Conservation (phyloP, 1,140 invertebrate genomes). For the Eumaeus atala region DNA sequence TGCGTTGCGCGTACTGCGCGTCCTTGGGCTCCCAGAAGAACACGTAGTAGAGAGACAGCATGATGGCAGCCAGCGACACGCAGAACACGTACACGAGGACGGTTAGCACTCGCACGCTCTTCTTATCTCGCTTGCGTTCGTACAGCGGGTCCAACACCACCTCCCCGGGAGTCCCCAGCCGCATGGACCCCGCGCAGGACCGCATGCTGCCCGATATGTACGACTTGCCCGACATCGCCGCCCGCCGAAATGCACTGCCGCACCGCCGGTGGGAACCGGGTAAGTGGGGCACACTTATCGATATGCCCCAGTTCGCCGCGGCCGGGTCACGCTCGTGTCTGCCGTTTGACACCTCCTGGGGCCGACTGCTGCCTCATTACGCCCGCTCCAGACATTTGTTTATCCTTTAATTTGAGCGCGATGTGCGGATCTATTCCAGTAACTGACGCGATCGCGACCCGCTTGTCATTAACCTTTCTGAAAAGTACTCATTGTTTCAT, state of each 20-base stretch:
- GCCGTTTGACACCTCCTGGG: conserved; percentile 51
- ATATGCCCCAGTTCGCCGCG: conserved; percentile 60
- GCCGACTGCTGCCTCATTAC: too few species aligned
- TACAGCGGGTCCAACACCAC: conserved; percentile 88
- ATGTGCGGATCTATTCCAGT: conserved; percentile 65
- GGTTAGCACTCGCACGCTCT: conserved; percentile 92
- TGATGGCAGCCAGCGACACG: conserved; percentile 95
- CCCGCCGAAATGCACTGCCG: conserved; percentile 43
- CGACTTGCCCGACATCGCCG: conserved; percentile 66
- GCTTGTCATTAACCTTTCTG: conserved; percentile 47
- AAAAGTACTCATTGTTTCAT: too few species aligned
- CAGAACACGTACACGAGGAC: conserved; percentile 96
- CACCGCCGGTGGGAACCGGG: conserved; percentile 40
- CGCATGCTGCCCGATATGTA: conserved; percentile 62
- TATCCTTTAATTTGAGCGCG: conserved; percentile 70
- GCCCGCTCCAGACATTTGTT: conserved; percentile 65
- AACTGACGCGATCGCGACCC: conserved; percentile 56
- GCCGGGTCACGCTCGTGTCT: conserved; percentile 48
- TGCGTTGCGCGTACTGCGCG: conserved; percentile 63
- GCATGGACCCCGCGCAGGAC: conserved; percentile 63
- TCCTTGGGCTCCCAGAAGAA: conserved; percentile 93
- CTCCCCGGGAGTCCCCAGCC: conserved; percentile 78
- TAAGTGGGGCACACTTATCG: conserved; percentile 68
- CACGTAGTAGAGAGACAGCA: conserved; percentile 95
- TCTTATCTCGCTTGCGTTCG: conserved; percentile 89